Percentiles rank a stretch among this genome's conserved stretches.
phyloP scores from a whole-genome alignment of 2,797 vertebrate species.

The Scolopax bukidnonensis region DNA sequence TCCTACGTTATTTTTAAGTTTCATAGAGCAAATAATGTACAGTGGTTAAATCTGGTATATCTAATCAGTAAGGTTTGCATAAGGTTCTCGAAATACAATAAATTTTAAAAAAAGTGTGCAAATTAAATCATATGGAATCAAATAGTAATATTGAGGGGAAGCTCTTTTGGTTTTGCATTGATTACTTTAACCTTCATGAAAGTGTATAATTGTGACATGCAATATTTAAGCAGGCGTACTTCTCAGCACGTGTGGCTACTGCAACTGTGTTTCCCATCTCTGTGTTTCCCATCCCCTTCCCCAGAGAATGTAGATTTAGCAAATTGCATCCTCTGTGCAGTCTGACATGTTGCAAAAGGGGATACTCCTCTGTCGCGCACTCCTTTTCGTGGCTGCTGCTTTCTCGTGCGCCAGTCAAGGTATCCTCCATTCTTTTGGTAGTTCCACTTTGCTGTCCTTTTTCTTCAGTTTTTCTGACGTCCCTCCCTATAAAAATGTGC shows the following conservation, averaged over 20 bases:
- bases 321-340: neutral
- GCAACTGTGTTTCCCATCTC: neutral
- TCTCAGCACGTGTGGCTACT: neutral
- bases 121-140: neutral
- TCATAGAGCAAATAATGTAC: neutral
- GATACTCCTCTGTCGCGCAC: accelerated
- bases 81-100: neutral
- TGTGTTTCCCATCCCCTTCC: neutral
- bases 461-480: neutral
- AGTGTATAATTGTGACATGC: neutral
- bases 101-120: neutral
- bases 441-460: neutral
- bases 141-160: neutral
- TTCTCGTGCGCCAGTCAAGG: neutral
- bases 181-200: neutral
- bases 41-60: neutral
- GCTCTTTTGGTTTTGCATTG: neutral
- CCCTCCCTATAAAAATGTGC: neutral
- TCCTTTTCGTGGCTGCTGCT: accelerated
- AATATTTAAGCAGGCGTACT: neutral
- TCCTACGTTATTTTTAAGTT: neutral
- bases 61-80: neutral
- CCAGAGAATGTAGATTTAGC: neutral
- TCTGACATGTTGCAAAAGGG: accelerated
- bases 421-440: neutral